phyloP scores from a whole-genome alignment of 2,113 vertebrate genomes.

The Thomomys bottae region DNA sequence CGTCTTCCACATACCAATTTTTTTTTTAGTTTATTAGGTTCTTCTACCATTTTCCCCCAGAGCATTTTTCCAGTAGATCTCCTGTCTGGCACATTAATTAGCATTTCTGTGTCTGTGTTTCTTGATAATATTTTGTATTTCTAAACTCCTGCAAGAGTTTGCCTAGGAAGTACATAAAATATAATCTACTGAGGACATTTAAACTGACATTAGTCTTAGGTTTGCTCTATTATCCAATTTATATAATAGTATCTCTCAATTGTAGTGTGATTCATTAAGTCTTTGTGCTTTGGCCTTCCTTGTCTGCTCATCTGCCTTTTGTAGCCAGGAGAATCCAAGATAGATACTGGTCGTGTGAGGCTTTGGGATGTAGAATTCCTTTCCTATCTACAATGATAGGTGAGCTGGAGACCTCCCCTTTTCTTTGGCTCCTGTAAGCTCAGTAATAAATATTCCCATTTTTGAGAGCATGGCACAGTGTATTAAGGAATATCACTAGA shows the following conservation, averaged over 20 bases:
- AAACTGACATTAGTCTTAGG: background rate
- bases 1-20: background rate
- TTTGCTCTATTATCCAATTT: background rate
- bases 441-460: background rate
- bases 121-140: background rate
- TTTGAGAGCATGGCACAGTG: background rate
- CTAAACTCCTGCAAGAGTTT: background rate
- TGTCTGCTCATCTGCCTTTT: background rate
- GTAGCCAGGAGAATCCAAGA: background rate
- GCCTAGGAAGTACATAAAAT: background rate
- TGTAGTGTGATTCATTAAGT: background rate
- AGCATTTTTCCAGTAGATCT: background rate
- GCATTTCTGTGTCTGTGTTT: background rate
- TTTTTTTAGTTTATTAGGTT: background rate
- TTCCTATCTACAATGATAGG: background rate
- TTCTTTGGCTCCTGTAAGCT: background rate
- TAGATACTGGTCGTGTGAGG: background rate
- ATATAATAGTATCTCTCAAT: background rate
- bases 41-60: constrained; percentile 1
- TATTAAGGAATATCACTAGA: background rate
- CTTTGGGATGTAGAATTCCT: background rate
- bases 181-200: background rate
- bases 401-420: background rate
- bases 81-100: background rate
- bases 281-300: background rate